Base-by-base conservation (phyloP, 2,797 vertebrate species). In the Pangasius larnaudii region DNA sequence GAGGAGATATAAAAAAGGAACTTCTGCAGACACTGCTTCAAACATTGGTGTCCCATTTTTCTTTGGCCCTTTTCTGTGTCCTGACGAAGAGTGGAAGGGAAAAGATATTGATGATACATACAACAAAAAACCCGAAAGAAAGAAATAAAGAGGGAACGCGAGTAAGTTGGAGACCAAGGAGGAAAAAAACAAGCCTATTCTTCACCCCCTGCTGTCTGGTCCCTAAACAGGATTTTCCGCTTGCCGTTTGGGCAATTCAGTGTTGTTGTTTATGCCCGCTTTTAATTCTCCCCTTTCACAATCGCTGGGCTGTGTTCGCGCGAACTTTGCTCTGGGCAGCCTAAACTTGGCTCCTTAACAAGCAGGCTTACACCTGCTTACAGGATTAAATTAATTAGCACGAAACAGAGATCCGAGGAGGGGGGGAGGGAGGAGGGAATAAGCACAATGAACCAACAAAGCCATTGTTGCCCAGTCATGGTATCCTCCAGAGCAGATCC, bases 341-440 rank as follows among this genome's bases (percentile, higher is more conserved):
- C 92, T 94, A 94, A 95, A 94, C 95, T 94, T 93, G 93, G 92
- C 93, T 94, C 91, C 93, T 93, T 95, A 96, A 95, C 93, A 94
- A 95, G 92, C 91, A 94, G 95, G 95, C 96, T 97, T 96, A 96
- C 96, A 96, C 95, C 96, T 96, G 96, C 95, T 96, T 96, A 95
- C 95, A 95, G 95, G 96, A 96, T 97, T 97, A 97, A 96, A 96
- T 96, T 95, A 96, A 96, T 96, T 97, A 97, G 95, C 94, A 95
- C 93, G 95, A 96, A 96, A 95, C 91, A 90, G 95, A 95, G 94
- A 93, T 91, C 65, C 90, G 90, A 85, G 88, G 86, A 63, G 87
- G 87, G 87, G 87, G 89, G 11, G 30, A 72, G 71, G 85, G 71
- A 22, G 80, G 80, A 86, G 91, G 61, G 91, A 88, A 90, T 87